Evolutionary conservation across 1,140 invertebrate species (phyloP).

Genomic region (Ips typographus): DNA sequence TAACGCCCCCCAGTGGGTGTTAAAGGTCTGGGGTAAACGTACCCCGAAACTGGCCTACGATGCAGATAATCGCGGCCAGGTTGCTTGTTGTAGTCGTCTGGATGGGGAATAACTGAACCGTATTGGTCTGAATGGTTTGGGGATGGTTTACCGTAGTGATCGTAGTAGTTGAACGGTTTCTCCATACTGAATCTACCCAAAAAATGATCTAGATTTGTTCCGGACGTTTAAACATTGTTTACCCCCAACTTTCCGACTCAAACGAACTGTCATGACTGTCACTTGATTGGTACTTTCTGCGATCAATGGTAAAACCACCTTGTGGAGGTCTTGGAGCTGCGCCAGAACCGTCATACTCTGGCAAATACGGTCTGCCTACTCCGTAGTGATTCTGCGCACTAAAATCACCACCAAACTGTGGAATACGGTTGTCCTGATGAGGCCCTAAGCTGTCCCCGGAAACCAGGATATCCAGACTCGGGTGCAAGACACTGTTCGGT

Average conservation of each 20-base stretch:
- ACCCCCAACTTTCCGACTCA: slow-evolving; percentile 18
- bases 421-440: too few species aligned
- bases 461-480: slow-evolving; percentile 37
- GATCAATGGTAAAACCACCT: background rate
- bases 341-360: too few species aligned
- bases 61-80: slow-evolving; percentile 25
- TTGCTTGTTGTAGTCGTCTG: slow-evolving; percentile 33
- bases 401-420: too few species aligned
- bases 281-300: slow-evolving; percentile 21
- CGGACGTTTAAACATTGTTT: background rate
- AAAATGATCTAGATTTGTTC: background rate
- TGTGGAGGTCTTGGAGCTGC: background rate
- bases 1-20: too few species aligned
- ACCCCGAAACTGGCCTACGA: background rate
- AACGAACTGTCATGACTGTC: slow-evolving; percentile 16
- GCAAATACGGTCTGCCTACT: too few species aligned
- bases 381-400: too few species aligned
- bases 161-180: slow-evolving; percentile 17
- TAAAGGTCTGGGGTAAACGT: background rate
- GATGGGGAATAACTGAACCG: slow-evolving; percentile 41
- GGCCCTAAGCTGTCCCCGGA: slow-evolving; percentile 8
- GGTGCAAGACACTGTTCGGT: slow-evolving; percentile 34
- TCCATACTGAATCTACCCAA: background rate
- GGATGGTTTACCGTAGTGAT: slow-evolving; percentile 23
- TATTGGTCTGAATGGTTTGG: slow-evolving; percentile 31